Evolutionary conservation across 2,113 vertebrate genomes (phyloP), one percentile per base, ranked within the genome.

Genomic region (Catharus minimus): DNA sequence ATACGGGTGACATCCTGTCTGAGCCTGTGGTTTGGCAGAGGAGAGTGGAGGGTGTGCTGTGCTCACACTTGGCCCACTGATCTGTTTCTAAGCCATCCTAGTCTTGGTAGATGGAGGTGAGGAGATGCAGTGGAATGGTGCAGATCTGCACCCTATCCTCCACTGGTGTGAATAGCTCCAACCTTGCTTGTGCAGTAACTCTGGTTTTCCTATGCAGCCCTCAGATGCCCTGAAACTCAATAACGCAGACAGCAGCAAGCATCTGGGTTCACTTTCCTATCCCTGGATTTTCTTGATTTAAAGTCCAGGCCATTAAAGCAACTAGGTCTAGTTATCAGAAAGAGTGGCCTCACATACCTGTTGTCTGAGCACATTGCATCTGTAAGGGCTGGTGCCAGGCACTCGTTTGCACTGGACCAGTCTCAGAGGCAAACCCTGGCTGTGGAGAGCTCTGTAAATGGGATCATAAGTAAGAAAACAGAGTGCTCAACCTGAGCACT

Each of bases 341-440:
- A 91, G 62, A 88, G 23, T 28, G 60, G 64, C 62, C 89, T 88
- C 50, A 43, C 83, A 86, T 90, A 75, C 69, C 80, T 86, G 49
- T 19, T 86, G 41, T 56, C 77, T 90, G 86, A 90, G 78, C 65
- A 81, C 65, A 27, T 33, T 68, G 38, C 61, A 18, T 68, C 43
- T 79, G 21, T 46, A 77, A 82, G 57, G 61, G 15, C 27, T 87
- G 84, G 92, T 86, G 77, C 84, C 90, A 85, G 74, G 50, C 74
- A 58, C 71, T 62, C 16, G 6, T 47, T 14, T 39, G 55, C 2
- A 0, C 62, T 87, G 62, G 55, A 57, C 47, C 26, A 11, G 55
- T 89, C 74, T 95, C 55, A 47, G 62, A 88, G 30, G 30, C 36
- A 55, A 81, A 36, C 20, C 33, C 19, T 61, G 80, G 20, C 61